phyloP scores from a whole-genome alignment of 2,888 invertebrate species.

The Blastobasis lacticolella region DNA sequence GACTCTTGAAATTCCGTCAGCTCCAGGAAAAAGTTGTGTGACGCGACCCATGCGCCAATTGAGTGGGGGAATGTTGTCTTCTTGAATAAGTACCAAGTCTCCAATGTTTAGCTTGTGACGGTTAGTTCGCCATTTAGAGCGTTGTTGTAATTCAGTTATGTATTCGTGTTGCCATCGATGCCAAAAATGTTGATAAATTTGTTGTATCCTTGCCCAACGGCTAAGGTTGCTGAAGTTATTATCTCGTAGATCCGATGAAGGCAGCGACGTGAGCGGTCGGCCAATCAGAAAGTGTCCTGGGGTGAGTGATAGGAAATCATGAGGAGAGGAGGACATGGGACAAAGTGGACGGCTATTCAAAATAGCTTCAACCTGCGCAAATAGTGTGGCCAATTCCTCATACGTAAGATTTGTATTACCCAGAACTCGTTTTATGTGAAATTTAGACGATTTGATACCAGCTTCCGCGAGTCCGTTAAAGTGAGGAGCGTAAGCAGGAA shows the following conservation, averaged over 20 bases:
- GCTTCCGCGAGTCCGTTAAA: constrained; percentile 7
- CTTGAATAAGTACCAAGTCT: too few relatives aligned
- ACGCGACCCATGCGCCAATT: too few relatives aligned
- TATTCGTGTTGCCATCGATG: background rate
- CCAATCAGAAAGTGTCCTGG: constrained; percentile 16
- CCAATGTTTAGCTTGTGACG: too few relatives aligned
- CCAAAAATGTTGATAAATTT: background rate
- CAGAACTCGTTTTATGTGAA: too few relatives aligned
- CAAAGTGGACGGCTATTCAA: constrained; percentile 15
- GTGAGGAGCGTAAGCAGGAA: constrained; percentile 11
- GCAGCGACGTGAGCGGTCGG: background rate
- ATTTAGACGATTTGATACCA: background rate
- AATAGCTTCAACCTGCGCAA: constrained; percentile 15
- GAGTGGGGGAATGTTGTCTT: too few relatives aligned
- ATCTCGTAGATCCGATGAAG: constrained; percentile 1
- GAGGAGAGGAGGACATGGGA: constrained; percentile 13
- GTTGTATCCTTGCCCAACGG: background rate
- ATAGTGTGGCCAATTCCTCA: constrained; percentile 13
- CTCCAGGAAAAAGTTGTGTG: too few relatives aligned
- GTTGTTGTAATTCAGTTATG: background rate
- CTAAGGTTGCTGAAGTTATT: background rate
- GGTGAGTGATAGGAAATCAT: constrained; percentile 12
- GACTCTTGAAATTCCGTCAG: too few relatives aligned
- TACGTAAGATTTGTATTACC: background rate
- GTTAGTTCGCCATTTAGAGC: too few relatives aligned